These are phyloP conservation scores for Rhizoglyphus robini DNA, from an alignment of 1,140 invertebrate genomes.

Conservation along the genomic window DNA sequence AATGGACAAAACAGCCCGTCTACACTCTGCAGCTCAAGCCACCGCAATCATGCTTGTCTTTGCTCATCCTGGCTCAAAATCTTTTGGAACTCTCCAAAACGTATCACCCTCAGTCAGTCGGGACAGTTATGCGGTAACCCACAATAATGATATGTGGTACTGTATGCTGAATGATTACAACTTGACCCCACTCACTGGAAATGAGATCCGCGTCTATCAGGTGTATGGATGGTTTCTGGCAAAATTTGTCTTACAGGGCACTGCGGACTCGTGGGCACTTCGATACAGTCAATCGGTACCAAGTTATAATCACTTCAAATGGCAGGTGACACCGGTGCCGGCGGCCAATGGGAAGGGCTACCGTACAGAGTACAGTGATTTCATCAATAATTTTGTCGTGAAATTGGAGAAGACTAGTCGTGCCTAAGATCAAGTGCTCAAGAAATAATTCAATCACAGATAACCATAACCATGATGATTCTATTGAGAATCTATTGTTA, in stretches of 20 bases:
- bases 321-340: too few species aligned
- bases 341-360: too few species aligned
- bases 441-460: too few species aligned
- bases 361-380: too few species aligned
- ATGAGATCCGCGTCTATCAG: neutral
- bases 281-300: neutral
- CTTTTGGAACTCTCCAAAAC: slow-evolving; percentile 19
- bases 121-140: slow-evolving; percentile 19
- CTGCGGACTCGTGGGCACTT: neutral
- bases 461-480: too few species aligned
- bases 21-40: neutral
- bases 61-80: slow-evolving; percentile 17
- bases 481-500: too few species aligned
- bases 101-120: neutral
- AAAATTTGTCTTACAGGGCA: neutral
- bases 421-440: too few species aligned
- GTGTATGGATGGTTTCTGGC: neutral
- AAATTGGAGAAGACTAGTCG: too few species aligned
- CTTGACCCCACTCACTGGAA: neutral
- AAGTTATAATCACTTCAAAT: too few species aligned
- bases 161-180: slow-evolving; percentile 12
- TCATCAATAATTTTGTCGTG: too few species aligned
- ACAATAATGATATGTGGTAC: slow-evolving; percentile 21
- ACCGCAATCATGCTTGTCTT: slow-evolving; percentile 11
- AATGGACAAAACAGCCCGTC: neutral